phyloP scores from a whole-genome alignment of 2,113 vertebrate species.

The Lamprotornis superbus region DNA sequence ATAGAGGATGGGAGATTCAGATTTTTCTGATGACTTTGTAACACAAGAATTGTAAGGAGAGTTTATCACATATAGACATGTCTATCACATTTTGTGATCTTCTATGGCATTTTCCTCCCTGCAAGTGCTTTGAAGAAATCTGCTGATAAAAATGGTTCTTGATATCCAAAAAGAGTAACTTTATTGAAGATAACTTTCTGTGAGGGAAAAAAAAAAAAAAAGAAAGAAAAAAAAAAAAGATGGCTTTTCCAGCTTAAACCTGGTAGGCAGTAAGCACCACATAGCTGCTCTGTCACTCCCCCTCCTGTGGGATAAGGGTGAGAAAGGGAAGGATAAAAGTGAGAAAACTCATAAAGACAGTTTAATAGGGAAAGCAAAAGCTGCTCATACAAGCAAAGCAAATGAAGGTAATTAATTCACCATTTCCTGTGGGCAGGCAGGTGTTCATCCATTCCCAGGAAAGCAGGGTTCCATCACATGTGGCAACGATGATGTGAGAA shows the following conservation, averaged over 20 bases:
- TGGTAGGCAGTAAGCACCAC: background rate
- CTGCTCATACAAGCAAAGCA: background rate
- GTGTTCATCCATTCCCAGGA: background rate
- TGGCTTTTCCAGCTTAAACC: background rate
- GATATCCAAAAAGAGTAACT: background rate
- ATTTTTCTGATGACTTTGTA: background rate
- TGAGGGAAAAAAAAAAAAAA: too few species aligned
- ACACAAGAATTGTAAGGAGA: background rate
- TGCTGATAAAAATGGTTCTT: background rate
- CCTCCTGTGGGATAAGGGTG: background rate
- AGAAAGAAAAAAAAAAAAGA: background rate
- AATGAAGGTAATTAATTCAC: background rate
- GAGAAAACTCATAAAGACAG: background rate
- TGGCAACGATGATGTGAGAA: background rate
- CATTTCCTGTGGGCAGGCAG: background rate
- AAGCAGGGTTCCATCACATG: background rate
- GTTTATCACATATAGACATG: background rate
- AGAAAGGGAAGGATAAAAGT: background rate
- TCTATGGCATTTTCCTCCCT: background rate
- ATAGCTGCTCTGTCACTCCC: rapidly evolving
- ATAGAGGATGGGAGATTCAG: background rate
- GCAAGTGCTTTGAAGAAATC: background rate
- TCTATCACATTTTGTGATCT: background rate
- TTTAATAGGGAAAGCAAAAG: background rate
- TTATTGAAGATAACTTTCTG: background rate